Evolutionary conservation across 2,888 invertebrate genomes (phyloP).

Genomic region (Drosophila sordidapex): DNA sequence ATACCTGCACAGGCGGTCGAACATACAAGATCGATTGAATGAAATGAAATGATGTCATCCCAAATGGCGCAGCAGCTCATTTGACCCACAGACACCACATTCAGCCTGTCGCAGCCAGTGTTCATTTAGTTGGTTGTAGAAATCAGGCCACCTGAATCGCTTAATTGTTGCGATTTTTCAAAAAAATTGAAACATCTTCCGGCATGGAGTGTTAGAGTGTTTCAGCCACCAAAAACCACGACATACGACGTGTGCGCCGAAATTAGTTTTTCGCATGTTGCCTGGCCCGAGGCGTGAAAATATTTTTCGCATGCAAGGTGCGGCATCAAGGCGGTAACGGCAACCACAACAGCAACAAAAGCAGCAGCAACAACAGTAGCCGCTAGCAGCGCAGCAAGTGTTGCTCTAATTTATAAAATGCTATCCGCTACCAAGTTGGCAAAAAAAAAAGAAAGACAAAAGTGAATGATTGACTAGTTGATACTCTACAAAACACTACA

Average conservation of each 20-base stretch:
- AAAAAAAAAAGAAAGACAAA: constrained; percentile 29
- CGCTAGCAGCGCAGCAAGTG: constrained; percentile 68
- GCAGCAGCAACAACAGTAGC: constrained; percentile 15
- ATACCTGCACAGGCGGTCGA: constrained; percentile 28
- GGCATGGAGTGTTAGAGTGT: constrained; percentile 45
- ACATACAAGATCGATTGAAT: constrained; percentile 18
- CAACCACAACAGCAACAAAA: constrained; percentile 32
- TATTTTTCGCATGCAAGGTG: constrained; percentile 79
- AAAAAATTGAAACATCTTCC: constrained; percentile 75
- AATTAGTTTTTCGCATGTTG: constrained; percentile 79
- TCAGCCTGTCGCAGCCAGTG: background rate
- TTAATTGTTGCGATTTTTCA: constrained; percentile 79
- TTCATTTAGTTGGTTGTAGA: constrained; percentile 32
- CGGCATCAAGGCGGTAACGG: constrained; percentile 52
- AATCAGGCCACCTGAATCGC: constrained; percentile 76
- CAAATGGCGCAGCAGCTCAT: constrained; percentile 29
- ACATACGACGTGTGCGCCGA: constrained; percentile 77
- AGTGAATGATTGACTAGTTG: constrained; percentile 20
- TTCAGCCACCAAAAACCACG: constrained; percentile 43
- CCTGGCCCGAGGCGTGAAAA: constrained; percentile 73
- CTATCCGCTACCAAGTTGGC: constrained; percentile 71
- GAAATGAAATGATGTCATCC: constrained; percentile 65
- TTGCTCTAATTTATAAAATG: constrained; percentile 79
- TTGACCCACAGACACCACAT: constrained; percentile 14
- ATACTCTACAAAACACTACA: constrained; percentile 29